A percentile compares a stretch with the other conserved stretches of the same genome.
These are phyloP conservation scores for Anguilla anguilla DNA, from an alignment of 2,797 vertebrate species.

Conservation along the genomic window DNA sequence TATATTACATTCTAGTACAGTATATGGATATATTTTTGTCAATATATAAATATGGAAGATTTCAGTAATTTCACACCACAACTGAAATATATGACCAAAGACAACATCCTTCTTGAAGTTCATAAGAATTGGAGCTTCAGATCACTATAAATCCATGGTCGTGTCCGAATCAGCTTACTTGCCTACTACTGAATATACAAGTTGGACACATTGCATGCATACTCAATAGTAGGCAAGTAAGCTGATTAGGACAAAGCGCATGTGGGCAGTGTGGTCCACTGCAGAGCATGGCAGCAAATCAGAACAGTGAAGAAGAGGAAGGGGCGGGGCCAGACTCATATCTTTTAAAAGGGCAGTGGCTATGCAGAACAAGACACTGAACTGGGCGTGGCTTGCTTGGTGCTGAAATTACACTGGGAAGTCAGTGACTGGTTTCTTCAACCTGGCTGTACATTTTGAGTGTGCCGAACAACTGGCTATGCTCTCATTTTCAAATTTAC, in stretches of 20 bases:
- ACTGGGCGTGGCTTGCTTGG: slow-evolving; percentile 23
- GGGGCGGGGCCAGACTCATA: not conserved
- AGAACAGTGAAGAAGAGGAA: not conserved
- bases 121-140: not conserved
- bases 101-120: not conserved
- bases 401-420: slow-evolving; percentile 61
- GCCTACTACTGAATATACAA: no score
- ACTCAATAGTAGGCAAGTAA: no score
- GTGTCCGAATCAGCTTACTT: not conserved
- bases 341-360: not conserved
- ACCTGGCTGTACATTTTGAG: slow-evolving; percentile 24
- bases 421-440: slow-evolving; percentile 33
- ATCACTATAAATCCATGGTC: not conserved
- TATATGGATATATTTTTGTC: not conserved
- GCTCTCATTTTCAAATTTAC: slow-evolving; percentile 49
- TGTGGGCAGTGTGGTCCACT: not conserved
- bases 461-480: slow-evolving; percentile 33
- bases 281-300: not conserved
- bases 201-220: no score
- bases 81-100: not conserved
- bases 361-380: not conserved
- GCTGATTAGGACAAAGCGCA: not conserved
- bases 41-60: not conserved
- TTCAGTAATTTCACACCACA: not conserved
- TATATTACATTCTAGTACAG: not conserved